These are phyloP conservation scores for Caenorhabditis latens DNA, from an alignment of 1,140 invertebrate species.

Conservation along the genomic window DNA sequence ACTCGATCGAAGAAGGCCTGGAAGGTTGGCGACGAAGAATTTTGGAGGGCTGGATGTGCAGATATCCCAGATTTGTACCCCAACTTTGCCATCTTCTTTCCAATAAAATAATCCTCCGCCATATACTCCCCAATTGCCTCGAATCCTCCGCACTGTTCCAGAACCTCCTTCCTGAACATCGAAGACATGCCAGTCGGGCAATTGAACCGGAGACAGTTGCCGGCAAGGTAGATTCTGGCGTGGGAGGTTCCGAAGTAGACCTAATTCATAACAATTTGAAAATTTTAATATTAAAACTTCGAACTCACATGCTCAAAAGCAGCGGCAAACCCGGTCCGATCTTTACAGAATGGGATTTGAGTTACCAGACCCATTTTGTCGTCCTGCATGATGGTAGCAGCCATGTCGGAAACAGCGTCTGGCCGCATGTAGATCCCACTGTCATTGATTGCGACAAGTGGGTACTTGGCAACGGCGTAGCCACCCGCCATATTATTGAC, in stretches of 20 bases:
- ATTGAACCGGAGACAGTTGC: slow-evolving; percentile 91
- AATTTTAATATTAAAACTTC: background rate
- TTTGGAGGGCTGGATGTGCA: slow-evolving; percentile 74
- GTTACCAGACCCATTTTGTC: slow-evolving; percentile 93
- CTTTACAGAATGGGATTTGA: slow-evolving; percentile 96
- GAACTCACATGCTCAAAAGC: slow-evolving; percentile 88
- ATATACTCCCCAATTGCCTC: slow-evolving; percentile 90
- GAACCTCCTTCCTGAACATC: slow-evolving; percentile 87
- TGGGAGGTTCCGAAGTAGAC: slow-evolving; percentile 98
- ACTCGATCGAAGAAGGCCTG: slow-evolving; percentile 70
- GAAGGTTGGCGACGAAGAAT: slow-evolving; percentile 66
- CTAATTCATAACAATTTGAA: slow-evolving; percentile 78
- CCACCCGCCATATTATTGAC: slow-evolving; percentile 99
- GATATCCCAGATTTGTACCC: slow-evolving; percentile 67
- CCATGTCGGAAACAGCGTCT: slow-evolving; percentile 95
- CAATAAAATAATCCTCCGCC: slow-evolving; percentile 98
- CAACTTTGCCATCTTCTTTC: slow-evolving; percentile 79
- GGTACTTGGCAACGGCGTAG: slow-evolving; percentile 89
- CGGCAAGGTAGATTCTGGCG: slow-evolving; percentile 92
- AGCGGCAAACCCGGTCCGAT: slow-evolving; percentile 92
- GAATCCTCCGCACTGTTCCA: slow-evolving; percentile 91
- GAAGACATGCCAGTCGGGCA: slow-evolving; percentile 99
- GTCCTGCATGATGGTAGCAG: slow-evolving; percentile 84
- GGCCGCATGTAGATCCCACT: slow-evolving; percentile 89
- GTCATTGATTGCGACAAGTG: slow-evolving; percentile 94